Evolutionary conservation across 2,888 invertebrate genomes (phyloP), one percentile per base, ranked within the genome.

Genomic region (Cinara cedri): DNA sequence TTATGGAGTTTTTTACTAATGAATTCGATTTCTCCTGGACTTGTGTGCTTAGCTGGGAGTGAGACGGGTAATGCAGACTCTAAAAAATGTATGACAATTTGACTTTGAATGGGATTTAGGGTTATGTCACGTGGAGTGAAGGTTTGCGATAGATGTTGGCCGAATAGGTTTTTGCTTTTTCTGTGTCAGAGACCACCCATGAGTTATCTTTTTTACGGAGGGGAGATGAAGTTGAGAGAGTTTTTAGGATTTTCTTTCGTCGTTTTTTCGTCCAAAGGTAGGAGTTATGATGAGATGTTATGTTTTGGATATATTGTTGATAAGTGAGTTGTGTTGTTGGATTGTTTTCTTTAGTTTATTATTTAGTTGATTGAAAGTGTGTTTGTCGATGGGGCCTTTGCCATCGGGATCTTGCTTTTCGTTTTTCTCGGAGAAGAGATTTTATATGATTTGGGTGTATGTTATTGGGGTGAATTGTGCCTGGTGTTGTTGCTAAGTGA

Each of bases 151-250:
- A 63, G 63, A 63, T 63, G 63, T 63, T 62, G 34, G 34, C 62
- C 34, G 13, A 62, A 62, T 34, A 62, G 62, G 62, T 62, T n/a
- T n/a, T 62, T 62, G 62, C 57, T 57, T 57, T 57, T 57, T 57
- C 63, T 42, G 42, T 63, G 44, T 63, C 63, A 63, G 63, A 63
- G n/a, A 63, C 63, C n/a, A 10, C 63, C 63, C 63, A 63, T 63
- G 63, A 63, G n/a, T 63, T 63, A 44, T 63, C 44, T 63, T 63
- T 42, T 42, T 63, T 44, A 63, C 63, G 44, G 44, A 42, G 34
- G 9, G 63, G 44, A 63, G 63, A 63, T 19, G 63, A 63, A 42
- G 63, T 63, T 42, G 42, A 44, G 44, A 42, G 9, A 63, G 44
- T 42, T 63, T 63, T 62, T 62, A 62, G 16, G 34, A 62, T 62